A percentile compares a stretch with the other conserved stretches of the same genome.
These are phyloP conservation scores for Diaprepes abbreviatus DNA, from an alignment of 2,888 invertebrate genomes.

Conservation along the genomic window DNA sequence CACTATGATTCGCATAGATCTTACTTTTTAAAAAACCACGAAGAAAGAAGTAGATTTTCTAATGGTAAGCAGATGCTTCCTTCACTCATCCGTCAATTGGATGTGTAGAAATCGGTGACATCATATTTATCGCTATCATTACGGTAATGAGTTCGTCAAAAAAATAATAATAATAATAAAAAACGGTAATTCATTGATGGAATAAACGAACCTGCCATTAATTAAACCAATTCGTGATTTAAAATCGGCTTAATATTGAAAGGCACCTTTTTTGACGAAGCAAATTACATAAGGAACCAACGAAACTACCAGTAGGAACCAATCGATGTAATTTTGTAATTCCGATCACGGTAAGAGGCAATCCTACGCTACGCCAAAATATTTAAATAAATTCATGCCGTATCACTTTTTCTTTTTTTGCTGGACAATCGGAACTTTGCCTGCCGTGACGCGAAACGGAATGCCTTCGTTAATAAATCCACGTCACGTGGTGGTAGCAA, in stretches of 20 bases:
- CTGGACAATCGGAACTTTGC: constrained; percentile 8
- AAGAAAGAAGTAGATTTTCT: too few relatives aligned
- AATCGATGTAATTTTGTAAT: not conserved
- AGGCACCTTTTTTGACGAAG: not conserved
- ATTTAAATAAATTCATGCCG: constrained; percentile 17
- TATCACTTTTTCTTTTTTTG: not conserved
- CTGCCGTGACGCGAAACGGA: not conserved
- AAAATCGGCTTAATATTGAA: not conserved
- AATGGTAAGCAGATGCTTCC: too few relatives aligned
- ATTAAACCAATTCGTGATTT: too few relatives aligned
- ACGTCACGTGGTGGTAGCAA: constrained; percentile 1
- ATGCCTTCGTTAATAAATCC: not conserved
- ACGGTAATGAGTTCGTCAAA: too few relatives aligned
- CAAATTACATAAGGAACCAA: not conserved
- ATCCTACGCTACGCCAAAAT: constrained; percentile 1
- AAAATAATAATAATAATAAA: too few relatives aligned
- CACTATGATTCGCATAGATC: too few relatives aligned
- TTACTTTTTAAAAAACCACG: too few relatives aligned
- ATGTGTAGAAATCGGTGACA: too few relatives aligned
- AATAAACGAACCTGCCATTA: too few relatives aligned
- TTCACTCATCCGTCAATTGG: too few relatives aligned
- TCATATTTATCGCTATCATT: too few relatives aligned
- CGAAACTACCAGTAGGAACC: not conserved
- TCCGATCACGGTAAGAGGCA: constrained; percentile 1
- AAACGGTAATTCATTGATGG: too few relatives aligned